Evolutionary conservation across 1,140 invertebrate genomes (phyloP), one percentile per base, ranked within the genome.

Genomic region (Trichonephila clavata): DNA sequence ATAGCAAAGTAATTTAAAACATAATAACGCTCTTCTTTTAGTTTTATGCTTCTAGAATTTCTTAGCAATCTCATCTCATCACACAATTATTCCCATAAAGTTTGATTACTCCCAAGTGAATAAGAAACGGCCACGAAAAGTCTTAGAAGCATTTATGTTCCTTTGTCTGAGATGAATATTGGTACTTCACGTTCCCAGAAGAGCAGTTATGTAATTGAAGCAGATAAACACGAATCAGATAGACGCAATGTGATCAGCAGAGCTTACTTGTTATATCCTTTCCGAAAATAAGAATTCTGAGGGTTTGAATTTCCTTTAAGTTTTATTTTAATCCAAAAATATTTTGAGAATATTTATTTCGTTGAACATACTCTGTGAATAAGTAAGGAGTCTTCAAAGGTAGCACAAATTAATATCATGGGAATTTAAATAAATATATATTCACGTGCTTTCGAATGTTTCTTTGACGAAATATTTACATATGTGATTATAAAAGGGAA

Each of bases 131-230:
- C 21, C 86, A 13, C 65, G 24, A 14, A 24, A 68, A 63, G 84
- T 39, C 59, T 86, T 59, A 61, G 27, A 61, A 63, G n/a, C 59
- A 13, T 88, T 88, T 88, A 88, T 88, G 63, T 32, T 77, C 27
- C 43, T 88, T 21, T 32, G 21, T 71, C 57, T 14, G 20, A 86
- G 32, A 86, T n/a, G 63, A 32, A 21, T 50, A 13, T 43, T 18
- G 71, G 71, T 16, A 16, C 14, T 16, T 14, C 32, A 39, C 24
- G 14, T 27, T 24, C 86, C 61, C 86, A 68, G 13, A 50, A 27
- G 86, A 50, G 86, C 50, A 68, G 86, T 88, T 88, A 88, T 71
- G 60, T 88, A 88, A 88, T 88, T 88, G 86, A 68, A 57, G n/a
- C 27, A 71, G 63, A 63, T 88, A 88, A 88, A 88, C 86, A 88